Evolutionary conservation across 1,140 invertebrate species (phyloP), one percentile per base, ranked within the genome.

Genomic region (Diprion similis): DNA sequence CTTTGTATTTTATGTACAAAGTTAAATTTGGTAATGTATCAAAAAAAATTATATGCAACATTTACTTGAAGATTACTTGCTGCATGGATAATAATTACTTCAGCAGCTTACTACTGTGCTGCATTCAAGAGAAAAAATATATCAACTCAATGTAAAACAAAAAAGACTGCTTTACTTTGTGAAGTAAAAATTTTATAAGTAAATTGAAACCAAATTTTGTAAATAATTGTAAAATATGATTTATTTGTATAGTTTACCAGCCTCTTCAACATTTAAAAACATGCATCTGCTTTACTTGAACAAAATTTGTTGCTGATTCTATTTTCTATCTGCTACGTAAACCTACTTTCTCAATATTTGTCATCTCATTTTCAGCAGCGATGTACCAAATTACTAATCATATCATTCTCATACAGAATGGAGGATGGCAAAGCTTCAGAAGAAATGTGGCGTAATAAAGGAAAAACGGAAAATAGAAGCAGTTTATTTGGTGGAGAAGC

Each of bases 401-500:
- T 37, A 37, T 59, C 9, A 1, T 4, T 59, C 8, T 17, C n/a
- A 6, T 17, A 68, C 74, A 85, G 83, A 71, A 87, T 87, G 85
- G 85, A 86, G 67, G 82, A 82, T 46, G 84, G 79, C 46, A 79
- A 81, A 75, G 82, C 78, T 71, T 83, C 85, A 9, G 82, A 85
- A 72, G 82, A 82, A 73, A 75, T 84, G 68, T 85, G 84, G 83
- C 79, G 76, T 13, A 9, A 59, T 13, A 86, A 85, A 74, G 81
- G 77, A 71, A 87, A 86, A 78, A 73, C 76, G 0, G 85, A 86
- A 48, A 72, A 84, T 69, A 78, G 81, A 69, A 82, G 17, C 74
- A 78, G 80, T n/a, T 70, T 86, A 17, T 87, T 86, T 71, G 83
- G 82, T 75, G 72, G 73, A 46, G 86, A 88, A 75, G 75, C 81